Base-by-base conservation (phyloP, 2,888 invertebrate genomes). In the Eupsilia transversa region DNA sequence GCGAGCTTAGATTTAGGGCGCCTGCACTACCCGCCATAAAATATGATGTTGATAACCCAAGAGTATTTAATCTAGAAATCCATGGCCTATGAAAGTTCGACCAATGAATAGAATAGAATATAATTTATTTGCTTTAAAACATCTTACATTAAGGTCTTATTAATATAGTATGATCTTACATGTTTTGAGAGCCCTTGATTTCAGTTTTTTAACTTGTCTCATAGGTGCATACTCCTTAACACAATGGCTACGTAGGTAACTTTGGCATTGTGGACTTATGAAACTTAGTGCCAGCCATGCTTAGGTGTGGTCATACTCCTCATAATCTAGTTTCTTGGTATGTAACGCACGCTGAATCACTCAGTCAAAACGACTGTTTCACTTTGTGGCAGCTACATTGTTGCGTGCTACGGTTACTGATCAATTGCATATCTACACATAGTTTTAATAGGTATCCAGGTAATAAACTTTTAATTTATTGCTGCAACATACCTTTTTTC, bases 401-500 rank as follows among this genome's bases (percentile, higher is more conserved):
- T 60, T 77, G 77, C 77, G 52, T 75, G 79, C 38, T 63, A 38
- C 59, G 56, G 43, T n/a, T 38, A 54, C 30, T 72, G 68, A 77
- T 76, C 64, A 27, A 82, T 65, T 70, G 61, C 67, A 74, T 79
- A 78, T 72, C 61, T 72, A 38, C 71, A 78, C 38, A 69, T n/a
- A 10, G 3, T 49, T 38, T 59, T 27, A 63, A 17, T 61, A 33
- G n/a, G 2, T 23, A 27, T 20, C n/a, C 14, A 35, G 27, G 35
- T 9, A 27, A 1, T 33, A 56, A 14, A 59, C 1, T 59, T 57
- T 41, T 43, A 59, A 65, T 64, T n/a, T 12, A 66, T 33, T 41
- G 12, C 20, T 52, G 88, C 86, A 66, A 79, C 79, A 46, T 91
- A 96, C 96, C 94, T 93, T 90, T 92, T 96, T 96, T 60, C 95